phyloP scores from a whole-genome alignment of 2,888 invertebrate species.

The Phengaris alcon region DNA sequence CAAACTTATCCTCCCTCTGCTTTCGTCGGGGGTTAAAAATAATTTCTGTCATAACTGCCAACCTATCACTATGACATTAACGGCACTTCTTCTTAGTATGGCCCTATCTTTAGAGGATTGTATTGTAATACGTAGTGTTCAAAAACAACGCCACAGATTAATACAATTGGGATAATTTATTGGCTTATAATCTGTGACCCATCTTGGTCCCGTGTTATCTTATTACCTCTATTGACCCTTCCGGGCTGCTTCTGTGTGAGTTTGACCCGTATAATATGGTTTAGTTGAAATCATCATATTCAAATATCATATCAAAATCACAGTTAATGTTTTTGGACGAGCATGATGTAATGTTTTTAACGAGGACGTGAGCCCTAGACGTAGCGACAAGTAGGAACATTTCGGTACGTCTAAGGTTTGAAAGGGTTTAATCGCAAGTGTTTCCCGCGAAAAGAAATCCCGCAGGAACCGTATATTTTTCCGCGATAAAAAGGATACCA shows the following conservation, averaged over 20 bases:
- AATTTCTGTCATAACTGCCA: not conserved
- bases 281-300: not conserved
- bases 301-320: not conserved
- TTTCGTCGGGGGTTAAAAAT: no score
- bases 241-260: not conserved
- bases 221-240: slow-evolving; percentile 2
- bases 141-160: not conserved
- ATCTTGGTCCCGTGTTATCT: slow-evolving; percentile 15
- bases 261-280: not conserved
- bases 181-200: slow-evolving; percentile 7
- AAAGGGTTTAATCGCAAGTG: no score
- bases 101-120: not conserved
- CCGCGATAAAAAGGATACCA: no score
- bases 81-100: not conserved
- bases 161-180: slow-evolving; percentile 12
- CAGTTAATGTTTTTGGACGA: not conserved
- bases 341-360: no score
- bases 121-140: not conserved
- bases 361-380: no score
- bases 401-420: no score
- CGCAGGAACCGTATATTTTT: no score
- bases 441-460: no score
- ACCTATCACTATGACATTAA: not conserved
- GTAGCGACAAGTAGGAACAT: no score
- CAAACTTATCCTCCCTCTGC: no score